Evolutionary conservation across 2,113 vertebrate genomes (phyloP).

Genomic region (Progne subis): DNA sequence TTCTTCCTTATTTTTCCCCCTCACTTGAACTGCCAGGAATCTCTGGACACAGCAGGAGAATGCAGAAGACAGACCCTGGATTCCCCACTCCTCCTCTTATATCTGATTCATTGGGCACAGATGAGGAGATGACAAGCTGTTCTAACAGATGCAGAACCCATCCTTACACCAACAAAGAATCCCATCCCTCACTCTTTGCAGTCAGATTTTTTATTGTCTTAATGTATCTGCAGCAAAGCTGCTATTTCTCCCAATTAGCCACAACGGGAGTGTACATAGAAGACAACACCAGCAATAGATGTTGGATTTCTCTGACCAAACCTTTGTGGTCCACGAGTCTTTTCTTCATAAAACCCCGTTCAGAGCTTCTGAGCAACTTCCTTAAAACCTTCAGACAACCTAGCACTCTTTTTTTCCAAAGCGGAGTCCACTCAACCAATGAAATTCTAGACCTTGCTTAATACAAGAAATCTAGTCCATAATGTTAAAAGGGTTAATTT

Average conservation of each 20-base stretch:
- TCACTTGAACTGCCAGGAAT: not conserved
- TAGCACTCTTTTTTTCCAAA: not conserved
- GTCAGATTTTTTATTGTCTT: not conserved
- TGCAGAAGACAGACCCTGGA: not conserved
- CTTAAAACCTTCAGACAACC: not conserved
- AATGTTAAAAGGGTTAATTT: not conserved
- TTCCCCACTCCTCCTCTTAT: not conserved
- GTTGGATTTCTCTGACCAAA: not conserved
- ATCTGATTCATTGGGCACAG: not conserved
- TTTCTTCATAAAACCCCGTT: not conserved
- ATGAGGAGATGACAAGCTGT: not conserved
- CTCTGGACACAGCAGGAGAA: not conserved
- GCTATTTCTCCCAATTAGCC: not conserved
- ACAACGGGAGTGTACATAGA: not conserved
- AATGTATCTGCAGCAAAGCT: not conserved
- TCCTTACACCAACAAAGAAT: not conserved
- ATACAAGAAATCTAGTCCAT: not conserved
- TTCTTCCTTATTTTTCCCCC: not conserved
- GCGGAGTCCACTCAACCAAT: not conserved
- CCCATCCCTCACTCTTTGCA: not conserved
- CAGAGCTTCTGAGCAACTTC: not conserved
- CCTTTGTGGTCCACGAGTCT: not conserved
- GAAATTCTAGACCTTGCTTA: not conserved
- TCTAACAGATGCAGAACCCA: not conserved
- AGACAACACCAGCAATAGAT: not conserved